Percentiles rank a stretch among this genome's conserved stretches.
Evolutionary conservation across 2,797 vertebrate genomes (phyloP).

Genomic region (Chanos chanos): DNA sequence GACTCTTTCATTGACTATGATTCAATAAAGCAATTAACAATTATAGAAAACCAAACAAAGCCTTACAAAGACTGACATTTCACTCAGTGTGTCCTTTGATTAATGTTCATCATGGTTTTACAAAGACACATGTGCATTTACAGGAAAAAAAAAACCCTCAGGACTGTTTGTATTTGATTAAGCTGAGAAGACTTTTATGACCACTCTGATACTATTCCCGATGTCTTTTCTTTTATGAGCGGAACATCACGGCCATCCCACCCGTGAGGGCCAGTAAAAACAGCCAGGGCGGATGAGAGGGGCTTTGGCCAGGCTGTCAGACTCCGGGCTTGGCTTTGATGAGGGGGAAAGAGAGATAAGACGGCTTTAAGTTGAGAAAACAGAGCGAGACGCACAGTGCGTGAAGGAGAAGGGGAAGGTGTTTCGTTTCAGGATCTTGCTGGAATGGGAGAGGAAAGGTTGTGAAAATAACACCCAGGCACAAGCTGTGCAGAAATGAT

Average conservation of each 20-base stretch:
- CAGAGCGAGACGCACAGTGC: constrained; percentile 16
- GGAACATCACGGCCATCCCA: constrained; percentile 18
- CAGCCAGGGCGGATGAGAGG: constrained; percentile 23
- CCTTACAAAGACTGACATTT: constrained; percentile 8
- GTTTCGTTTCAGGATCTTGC: constrained; percentile 69
- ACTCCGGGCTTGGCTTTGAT: constrained; percentile 35
- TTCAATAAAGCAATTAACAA: constrained; percentile 32
- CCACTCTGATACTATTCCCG: constrained; percentile 31
- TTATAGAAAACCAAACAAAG: constrained; percentile 29
- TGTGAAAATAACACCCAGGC: constrained; percentile 73
- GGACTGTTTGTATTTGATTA: constrained; percentile 33
- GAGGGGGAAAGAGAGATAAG: constrained; percentile 43
- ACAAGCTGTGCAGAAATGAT: constrained; percentile 60
- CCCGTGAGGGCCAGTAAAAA: constrained; percentile 34
- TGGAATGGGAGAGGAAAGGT: constrained; percentile 67
- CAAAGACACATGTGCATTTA: constrained; percentile 7
- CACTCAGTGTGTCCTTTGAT: not conserved
- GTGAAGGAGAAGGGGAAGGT: constrained; percentile 44
- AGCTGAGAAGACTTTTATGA: constrained; percentile 28
- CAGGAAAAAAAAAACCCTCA: constrained; percentile 19
- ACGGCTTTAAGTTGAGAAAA: constrained; percentile 47
- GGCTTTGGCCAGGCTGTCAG: constrained; percentile 37
- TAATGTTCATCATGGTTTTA: no score
- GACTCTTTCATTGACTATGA: constrained; percentile 21
- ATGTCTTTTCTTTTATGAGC: constrained; percentile 24